Evolutionary conservation across 2,113 vertebrate genomes (phyloP), one percentile per base, ranked within the genome.

Genomic region (Megalops atlanticus): DNA sequence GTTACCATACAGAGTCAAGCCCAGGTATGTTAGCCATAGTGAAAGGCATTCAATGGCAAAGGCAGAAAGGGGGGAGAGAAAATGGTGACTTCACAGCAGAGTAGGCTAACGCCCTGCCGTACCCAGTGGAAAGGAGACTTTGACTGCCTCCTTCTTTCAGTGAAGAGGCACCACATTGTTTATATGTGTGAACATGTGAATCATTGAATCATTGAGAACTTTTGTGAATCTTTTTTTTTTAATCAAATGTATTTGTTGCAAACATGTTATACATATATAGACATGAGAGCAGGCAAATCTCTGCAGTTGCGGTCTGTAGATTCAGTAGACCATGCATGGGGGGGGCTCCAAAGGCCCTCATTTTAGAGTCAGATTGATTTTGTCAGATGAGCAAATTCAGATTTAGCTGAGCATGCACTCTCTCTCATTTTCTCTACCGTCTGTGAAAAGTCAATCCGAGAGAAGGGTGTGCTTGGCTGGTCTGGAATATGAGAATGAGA

Each of bases 401-500:
- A 77, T 38, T 52, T 45, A 49, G 18, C 43, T 6, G 68, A 77
- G 58, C 36, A 64, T 71, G 64, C 41, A 49, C 36, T 45, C 16
- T 77, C 45, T 24, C 41, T 74, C 70, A 14, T 76, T 40, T 52
- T 35, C 27, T 24, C 40, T 41, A 27, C 39, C 36, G 38, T 16
- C 36, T n/a, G n/a, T 40, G 21, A 38, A 68, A 82, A 58, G 43
- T 75, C 38, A 85, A 80, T 70, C 69, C 74, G 77, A 11, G 81
- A 64, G 38, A 64, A 35, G 27, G 81, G 83, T 86, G 79, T 76
- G 83, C 82, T 81, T 79, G 86, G 83, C 76, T 81, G 87, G 84
- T 87, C 84, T 88, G 81, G 49, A 85, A 87, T 87, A 86, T 86
- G 89, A 90, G 89, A 86, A 91, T 89, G 88, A 83, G 72, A 75